Base-by-base conservation (phyloP, 2,797 vertebrate genomes). In the Protosalanx chinensis region DNA sequence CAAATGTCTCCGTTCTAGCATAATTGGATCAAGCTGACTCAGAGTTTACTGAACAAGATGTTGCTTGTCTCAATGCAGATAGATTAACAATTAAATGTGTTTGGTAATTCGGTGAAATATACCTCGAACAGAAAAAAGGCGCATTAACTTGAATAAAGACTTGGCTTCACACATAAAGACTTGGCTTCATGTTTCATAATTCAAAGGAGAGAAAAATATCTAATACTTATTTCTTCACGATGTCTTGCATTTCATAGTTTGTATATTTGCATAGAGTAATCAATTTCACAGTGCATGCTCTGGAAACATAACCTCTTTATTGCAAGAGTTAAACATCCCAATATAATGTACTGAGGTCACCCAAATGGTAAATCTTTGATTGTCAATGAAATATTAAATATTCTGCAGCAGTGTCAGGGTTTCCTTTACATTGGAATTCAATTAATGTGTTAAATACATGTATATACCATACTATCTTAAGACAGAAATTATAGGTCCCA, bases 1-100 rank as follows among this genome's bases (percentile, higher is more conserved):
- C 84, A 88, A 89, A 89, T 85, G 90, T 88, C 86, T 90, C 79
- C 64, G 84, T 91, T 91, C 84, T 88, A 84, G 78, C 74, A 63
- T 91, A 93, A 93, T 90, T 90, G 90, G 91, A 91, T 92, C 87
- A 93, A 82, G 84, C 84, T 90, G 90, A 91, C 87, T 91, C 88
- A 87, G 75, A 86, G 90, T 84, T 87, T 89, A 86, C 86, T 86
- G 84, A 91, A 91, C 90, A 90, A 89, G 89, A 91, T 91, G 82
- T 85, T 57, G 80, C 82, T 90, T 90, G 89, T 92, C 90, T 90
- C 84, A 78, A 75, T 87, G 85, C 85, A 87, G 86, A 90, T 88
- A 88, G 88, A 91, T 89, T 89, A 91, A 90, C 91, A 91, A 90
- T 90, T 91, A 85, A 88, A 91, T 88, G 85, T 91, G 83, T 88